Evolutionary conservation across 35 echinoderm and acorn worm species (phyloP).

Genomic region (Heliocidaris erythrogramma): DNA sequence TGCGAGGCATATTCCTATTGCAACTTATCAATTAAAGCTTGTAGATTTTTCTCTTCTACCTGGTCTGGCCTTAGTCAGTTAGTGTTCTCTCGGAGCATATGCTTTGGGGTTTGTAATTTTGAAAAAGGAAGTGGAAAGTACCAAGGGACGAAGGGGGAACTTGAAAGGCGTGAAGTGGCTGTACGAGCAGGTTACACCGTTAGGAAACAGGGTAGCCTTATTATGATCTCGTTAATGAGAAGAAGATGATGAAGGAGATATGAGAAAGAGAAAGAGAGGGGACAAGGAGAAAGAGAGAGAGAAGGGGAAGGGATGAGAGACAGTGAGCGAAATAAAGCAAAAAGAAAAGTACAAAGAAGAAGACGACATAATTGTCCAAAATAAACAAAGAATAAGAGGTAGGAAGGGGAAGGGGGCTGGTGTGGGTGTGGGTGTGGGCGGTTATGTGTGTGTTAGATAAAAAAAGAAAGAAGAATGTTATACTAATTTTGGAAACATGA

Average conservation of each 20-base stretch:
- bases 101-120: neutral
- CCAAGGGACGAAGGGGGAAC: neutral
- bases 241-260: neutral
- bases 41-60: neutral
- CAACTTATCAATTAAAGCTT: too few species aligned
- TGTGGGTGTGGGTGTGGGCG: neutral
- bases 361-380: too few species aligned
- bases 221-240: neutral
- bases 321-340: too few species aligned
- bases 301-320: too few species aligned
- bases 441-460: neutral
- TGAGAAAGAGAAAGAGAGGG: neutral
- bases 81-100: neutral
- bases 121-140: neutral
- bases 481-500: too few species aligned
- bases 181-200: neutral
- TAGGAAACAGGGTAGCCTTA: neutral
- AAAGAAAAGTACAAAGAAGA: too few species aligned
- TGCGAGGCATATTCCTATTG: neutral
- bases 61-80: neutral
- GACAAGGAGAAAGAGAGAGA: neutral
- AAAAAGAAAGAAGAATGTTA: neutral
- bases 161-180: neutral
- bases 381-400: too few species aligned
- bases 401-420: too few species aligned